Evolutionary conservation across 2,797 vertebrate genomes (phyloP).

Genomic region (Thunnus albacares): DNA sequence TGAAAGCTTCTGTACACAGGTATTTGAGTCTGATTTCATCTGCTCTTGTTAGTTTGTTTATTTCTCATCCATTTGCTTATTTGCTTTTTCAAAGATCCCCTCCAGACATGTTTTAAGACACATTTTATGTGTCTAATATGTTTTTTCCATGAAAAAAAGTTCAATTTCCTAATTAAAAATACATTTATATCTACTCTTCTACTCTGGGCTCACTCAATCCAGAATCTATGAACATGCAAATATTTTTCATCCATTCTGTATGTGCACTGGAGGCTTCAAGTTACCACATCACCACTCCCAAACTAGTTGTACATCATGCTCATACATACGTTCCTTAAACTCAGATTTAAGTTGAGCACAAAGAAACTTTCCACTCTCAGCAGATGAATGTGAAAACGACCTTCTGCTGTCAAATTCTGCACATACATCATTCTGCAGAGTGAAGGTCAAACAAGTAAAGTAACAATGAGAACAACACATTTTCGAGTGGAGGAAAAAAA

Average conservation of each 20-base stretch:
- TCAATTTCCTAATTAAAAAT: background rate
- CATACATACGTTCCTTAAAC: too few species aligned
- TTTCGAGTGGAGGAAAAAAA: background rate
- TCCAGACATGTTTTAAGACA: too few species aligned
- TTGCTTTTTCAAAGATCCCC: background rate
- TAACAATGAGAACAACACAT: background rate
- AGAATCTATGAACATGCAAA: background rate
- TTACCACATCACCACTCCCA: background rate
- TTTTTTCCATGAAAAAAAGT: background rate
- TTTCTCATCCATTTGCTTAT: background rate
- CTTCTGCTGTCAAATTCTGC: background rate
- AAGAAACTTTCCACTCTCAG: background rate
- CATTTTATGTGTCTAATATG: too few species aligned
- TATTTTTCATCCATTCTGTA: background rate
- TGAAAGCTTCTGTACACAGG: background rate
- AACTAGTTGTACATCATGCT: too few species aligned
- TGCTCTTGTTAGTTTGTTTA: background rate
- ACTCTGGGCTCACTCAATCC: background rate
- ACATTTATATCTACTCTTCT: background rate
- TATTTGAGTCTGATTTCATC: background rate
- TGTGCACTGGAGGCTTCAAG: background rate
- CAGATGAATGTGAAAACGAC: conserved; percentile 1
- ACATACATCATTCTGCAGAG: background rate
- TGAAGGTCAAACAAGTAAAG: background rate
- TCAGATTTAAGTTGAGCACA: background rate